phyloP scores from a whole-genome alignment of 2,888 invertebrate genomes.

The Orchesella flavescens region DNA sequence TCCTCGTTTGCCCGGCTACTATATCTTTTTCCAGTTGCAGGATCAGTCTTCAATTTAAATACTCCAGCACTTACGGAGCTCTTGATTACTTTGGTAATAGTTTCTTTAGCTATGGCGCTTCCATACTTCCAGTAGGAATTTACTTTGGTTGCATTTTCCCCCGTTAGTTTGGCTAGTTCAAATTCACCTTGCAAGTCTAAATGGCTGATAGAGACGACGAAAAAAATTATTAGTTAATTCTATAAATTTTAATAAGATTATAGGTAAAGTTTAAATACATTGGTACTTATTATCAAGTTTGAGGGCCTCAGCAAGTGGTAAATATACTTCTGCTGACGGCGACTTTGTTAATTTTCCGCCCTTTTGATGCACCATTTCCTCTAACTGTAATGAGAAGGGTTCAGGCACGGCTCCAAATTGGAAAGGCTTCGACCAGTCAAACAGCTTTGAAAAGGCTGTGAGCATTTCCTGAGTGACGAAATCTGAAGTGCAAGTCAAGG shows the following conservation, averaged over 20 bases:
- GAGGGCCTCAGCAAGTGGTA: no score
- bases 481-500: slow-evolving; percentile 26
- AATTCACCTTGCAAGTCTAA: no score
- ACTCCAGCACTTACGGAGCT: no score
- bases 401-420: slow-evolving; percentile 11
- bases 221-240: no score
- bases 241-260: no score
- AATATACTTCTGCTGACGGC: no score
- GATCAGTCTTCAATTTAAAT: no score
- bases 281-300: no score
- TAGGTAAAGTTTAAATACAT: no score
- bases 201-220: no score
- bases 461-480: slow-evolving; percentile 6
- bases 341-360: not conserved
- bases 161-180: slow-evolving; percentile 17
- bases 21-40: not conserved
- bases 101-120: no score
- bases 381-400: slow-evolving; percentile 8
- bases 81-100: no score
- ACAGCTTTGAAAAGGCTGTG: slow-evolving; percentile 4
- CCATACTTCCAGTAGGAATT: slow-evolving; percentile 45
- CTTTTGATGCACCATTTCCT: slow-evolving; percentile 12
- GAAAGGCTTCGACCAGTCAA: slow-evolving; percentile 18
- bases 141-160: slow-evolving; percentile 35
- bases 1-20: not conserved